These are phyloP conservation scores for Stenolophus ochropezus DNA, from an alignment of 2,888 invertebrate genomes.

Conservation along the genomic window DNA sequence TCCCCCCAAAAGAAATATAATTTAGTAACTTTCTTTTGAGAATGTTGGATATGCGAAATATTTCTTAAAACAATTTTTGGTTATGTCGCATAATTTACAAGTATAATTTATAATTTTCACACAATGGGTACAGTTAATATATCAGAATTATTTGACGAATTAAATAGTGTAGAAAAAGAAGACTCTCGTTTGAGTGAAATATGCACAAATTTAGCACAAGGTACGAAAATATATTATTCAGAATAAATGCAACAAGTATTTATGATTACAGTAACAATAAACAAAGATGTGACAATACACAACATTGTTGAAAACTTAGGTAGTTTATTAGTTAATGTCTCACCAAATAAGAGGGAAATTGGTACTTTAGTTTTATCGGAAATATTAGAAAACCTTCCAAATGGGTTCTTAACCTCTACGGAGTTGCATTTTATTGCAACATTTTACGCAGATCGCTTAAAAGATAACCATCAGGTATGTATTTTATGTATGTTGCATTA, in stretches of 20 bases:
- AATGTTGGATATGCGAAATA: too few relatives aligned
- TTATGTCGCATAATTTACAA: slow-evolving; percentile 18
- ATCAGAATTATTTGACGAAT: slow-evolving; percentile 54
- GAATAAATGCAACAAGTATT: slow-evolving; percentile 23
- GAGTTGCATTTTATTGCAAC: slow-evolving; percentile 69
- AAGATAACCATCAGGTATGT: slow-evolving; percentile 82
- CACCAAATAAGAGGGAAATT: slow-evolving; percentile 61
- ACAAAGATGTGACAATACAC: slow-evolving; percentile 59
- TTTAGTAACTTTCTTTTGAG: too few relatives aligned
- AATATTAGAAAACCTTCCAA: slow-evolving; percentile 65
- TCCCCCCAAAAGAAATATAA: too few relatives aligned
- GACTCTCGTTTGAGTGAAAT: slow-evolving; percentile 60
- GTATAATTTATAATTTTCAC: slow-evolving; percentile 1
- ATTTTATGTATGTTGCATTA: background rate
- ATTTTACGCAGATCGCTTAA: slow-evolving; percentile 86
- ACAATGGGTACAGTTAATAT: slow-evolving; percentile 42
- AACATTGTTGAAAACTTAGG: slow-evolving; percentile 62
- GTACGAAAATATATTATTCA: slow-evolving; percentile 58
- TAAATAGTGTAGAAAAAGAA: slow-evolving; percentile 60
- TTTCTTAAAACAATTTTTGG: slow-evolving; percentile 6
- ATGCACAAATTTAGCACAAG: slow-evolving; percentile 61
- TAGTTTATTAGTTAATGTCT: slow-evolving; percentile 56
- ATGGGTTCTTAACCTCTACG: slow-evolving; percentile 64
- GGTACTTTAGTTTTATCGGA: slow-evolving; percentile 56
- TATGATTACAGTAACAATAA: slow-evolving; percentile 61